phyloP scores from a whole-genome alignment of 2,888 invertebrate genomes.

The Synanthedon vespiformis region DNA sequence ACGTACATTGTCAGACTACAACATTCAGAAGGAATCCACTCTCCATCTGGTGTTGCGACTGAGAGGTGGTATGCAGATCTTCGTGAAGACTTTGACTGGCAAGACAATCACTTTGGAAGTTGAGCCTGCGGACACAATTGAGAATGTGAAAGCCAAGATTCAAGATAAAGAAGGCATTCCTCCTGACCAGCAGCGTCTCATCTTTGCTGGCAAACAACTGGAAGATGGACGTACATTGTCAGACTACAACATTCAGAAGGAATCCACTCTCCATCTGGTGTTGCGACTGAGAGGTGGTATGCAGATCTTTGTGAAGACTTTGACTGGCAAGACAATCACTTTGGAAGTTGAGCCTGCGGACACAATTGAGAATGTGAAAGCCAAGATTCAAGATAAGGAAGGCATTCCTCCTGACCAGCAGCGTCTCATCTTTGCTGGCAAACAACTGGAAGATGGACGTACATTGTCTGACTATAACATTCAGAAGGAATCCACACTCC shows the following conservation, averaged over 20 bases:
- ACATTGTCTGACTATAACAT: constrained; percentile 22
- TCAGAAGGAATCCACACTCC: constrained; percentile 21
- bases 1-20: constrained; percentile 31
- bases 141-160: constrained; percentile 26
- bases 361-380: constrained; percentile 73
- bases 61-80: constrained; percentile 26
- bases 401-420: constrained; percentile 74
- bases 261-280: constrained; percentile 15
- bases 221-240: constrained; percentile 24
- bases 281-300: constrained; percentile 17
- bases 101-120: constrained; percentile 28
- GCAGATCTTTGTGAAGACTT: constrained; percentile 18
- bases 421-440: constrained; percentile 36
- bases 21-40: constrained; percentile 27
- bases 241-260: constrained; percentile 22
- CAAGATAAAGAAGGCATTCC: constrained; percentile 27
- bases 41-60: constrained; percentile 21
- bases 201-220: constrained; percentile 25
- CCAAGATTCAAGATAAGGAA: constrained; percentile 71
- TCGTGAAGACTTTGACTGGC: constrained; percentile 25
- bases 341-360: constrained; percentile 53
- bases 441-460: constrained; percentile 21
- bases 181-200: constrained; percentile 24
- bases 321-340: constrained; percentile 25
- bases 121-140: constrained; percentile 22